Conservation (phyloP, 2,113 vertebrate genomes). For the Brienomyrus brachyistius region DNA sequence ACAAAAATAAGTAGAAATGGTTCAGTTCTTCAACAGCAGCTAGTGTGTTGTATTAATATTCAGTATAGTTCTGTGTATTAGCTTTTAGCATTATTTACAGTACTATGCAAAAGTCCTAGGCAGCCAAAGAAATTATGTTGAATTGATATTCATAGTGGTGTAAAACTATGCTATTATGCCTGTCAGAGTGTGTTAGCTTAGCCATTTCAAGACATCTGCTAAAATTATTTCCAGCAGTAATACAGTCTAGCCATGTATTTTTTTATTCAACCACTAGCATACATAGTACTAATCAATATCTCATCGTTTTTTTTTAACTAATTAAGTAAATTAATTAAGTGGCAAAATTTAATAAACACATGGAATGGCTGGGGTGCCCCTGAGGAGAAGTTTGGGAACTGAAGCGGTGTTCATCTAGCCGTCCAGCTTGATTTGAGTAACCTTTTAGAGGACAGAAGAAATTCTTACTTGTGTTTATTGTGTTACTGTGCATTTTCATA, state of each 20-base stretch:
- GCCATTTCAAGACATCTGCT: background rate
- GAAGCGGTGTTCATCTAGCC: background rate
- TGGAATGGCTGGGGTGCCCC: background rate
- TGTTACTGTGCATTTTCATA: background rate
- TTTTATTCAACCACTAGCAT: too few relatives aligned
- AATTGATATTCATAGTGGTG: background rate
- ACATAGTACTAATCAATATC: too few relatives aligned
- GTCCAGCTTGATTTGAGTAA: background rate
- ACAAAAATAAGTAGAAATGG: background rate
- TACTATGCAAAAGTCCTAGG: background rate
- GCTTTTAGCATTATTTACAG: background rate
- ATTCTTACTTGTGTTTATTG: background rate
- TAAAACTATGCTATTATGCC: background rate
- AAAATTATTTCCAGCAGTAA: background rate
- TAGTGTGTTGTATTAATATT: background rate
- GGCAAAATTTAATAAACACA: too few relatives aligned
- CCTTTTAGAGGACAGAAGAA: background rate
- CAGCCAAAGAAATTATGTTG: background rate
- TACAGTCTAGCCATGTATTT: too few relatives aligned
- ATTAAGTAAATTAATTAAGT: too few relatives aligned
- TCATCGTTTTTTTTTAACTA: too few relatives aligned
- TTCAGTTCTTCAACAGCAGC: background rate
- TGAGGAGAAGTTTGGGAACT: background rate
- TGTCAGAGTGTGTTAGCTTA: background rate
- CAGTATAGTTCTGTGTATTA: background rate